Evolutionary conservation across 2,888 invertebrate genomes (phyloP).

Genomic region (Chesias legatella): DNA sequence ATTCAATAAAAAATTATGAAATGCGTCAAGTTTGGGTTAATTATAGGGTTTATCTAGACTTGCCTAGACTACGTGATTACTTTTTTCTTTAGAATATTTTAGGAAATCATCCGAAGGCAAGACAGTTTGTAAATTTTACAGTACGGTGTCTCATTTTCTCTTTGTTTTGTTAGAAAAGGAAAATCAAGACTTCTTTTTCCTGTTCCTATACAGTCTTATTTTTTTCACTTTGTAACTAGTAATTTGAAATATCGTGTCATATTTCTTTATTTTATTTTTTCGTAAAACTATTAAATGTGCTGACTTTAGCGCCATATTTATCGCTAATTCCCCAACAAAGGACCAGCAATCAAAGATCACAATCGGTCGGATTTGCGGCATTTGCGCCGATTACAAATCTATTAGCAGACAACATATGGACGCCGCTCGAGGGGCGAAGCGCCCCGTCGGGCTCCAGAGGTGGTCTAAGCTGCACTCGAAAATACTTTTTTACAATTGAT

Average conservation of each 20-base stretch:
- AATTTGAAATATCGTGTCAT: not conserved
- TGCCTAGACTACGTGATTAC: too few species aligned
- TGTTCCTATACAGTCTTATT: too few species aligned
- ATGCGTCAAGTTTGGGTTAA: too few species aligned
- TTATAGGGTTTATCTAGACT: too few species aligned
- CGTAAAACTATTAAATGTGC: not conserved
- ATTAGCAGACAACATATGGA: constrained; percentile 71
- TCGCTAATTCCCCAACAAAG: constrained; percentile 22
- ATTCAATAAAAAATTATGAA: too few species aligned
- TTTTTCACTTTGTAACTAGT: too few species aligned
- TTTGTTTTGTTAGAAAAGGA: too few species aligned
- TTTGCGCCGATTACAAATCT: constrained; percentile 66
- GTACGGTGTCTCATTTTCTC: too few species aligned
- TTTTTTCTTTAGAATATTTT: too few species aligned
- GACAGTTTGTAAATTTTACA: too few species aligned
- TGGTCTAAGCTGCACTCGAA: constrained; percentile 34
- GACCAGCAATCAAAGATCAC: constrained; percentile 45
- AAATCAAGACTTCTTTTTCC: too few species aligned
- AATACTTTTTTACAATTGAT: constrained; percentile 9
- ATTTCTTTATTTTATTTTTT: not conserved
- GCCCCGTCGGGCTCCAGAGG: constrained; percentile 48
- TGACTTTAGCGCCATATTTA: constrained; percentile 16
- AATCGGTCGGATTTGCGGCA: constrained; percentile 63
- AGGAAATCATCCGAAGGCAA: too few species aligned
- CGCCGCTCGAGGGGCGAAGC: constrained; percentile 41